Percentiles rank a stretch among this genome's conserved stretches.
These are phyloP conservation scores for Leucophenga maculata DNA, from an alignment of 2,888 invertebrate genomes.

Conservation along the genomic window DNA sequence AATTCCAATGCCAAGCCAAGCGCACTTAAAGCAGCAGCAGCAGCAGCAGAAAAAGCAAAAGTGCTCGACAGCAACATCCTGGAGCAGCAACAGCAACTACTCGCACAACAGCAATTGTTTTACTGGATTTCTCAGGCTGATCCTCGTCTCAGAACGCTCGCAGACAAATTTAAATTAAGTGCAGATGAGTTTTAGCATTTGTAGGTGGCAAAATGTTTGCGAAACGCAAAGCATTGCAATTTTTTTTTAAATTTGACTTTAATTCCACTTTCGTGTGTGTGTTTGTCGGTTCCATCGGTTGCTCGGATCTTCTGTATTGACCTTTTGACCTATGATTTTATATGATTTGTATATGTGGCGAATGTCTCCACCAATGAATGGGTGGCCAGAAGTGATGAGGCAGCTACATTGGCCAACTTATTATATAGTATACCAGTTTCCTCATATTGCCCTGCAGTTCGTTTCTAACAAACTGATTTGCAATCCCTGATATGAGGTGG, in stretches of 20 bases:
- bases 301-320: conserved; percentile 35
- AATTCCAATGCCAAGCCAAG: conserved; percentile 8
- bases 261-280: not conserved
- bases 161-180: conserved; percentile 28
- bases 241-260: not conserved
- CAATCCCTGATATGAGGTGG: conserved; percentile 40
- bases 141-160: conserved; percentile 1
- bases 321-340: conserved; percentile 47
- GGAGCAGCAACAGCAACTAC: not conserved
- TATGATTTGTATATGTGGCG: conserved; percentile 18
- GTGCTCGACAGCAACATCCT: conserved; percentile 9
- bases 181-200: conserved; percentile 27
- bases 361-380: conserved; percentile 1
- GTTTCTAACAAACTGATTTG: conserved; percentile 45
- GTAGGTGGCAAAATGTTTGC: conserved; percentile 50
- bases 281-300: not conserved
- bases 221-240: not conserved
- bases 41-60: conserved; percentile 6
- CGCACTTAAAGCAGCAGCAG: not conserved
- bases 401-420: not conserved
- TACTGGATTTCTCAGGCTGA: conserved; percentile 5
- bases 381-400: not conserved
- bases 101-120: not conserved
- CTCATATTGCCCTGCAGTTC: not conserved
- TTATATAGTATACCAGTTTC: not conserved